phyloP scores from a whole-genome alignment of 2,888 invertebrate species.

The Lasioglossum vierecki region DNA sequence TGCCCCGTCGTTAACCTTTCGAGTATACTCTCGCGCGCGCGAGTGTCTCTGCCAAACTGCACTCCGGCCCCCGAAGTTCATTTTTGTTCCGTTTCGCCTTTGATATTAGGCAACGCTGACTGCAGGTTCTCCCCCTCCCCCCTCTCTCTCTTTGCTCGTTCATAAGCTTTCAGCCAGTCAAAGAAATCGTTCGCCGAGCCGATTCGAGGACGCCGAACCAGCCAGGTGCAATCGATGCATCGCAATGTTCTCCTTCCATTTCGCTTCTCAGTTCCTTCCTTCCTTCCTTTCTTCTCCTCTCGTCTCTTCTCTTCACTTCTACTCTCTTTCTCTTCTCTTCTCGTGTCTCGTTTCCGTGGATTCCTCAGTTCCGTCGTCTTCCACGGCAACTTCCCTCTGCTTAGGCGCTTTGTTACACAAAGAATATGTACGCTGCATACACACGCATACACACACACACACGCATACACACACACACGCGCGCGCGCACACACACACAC shows the following conservation, averaged over 20 bases:
- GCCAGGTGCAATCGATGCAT: slow-evolving; percentile 17
- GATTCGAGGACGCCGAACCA: slow-evolving; percentile 4
- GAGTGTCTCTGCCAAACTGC: slow-evolving; percentile 30
- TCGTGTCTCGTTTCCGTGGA: background rate
- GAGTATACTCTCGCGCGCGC: slow-evolving; percentile 14
- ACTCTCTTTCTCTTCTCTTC: background rate
- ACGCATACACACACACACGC: no score
- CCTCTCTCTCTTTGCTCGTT: slow-evolving; percentile 7
- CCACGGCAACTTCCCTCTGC: background rate
- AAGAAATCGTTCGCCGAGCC: slow-evolving; percentile 37
- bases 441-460: no score
- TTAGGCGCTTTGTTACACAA: slow-evolving; percentile 5
- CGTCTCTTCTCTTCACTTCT: background rate
- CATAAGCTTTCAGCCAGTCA: slow-evolving; percentile 18
- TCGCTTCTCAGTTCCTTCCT: background rate
- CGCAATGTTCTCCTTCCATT: slow-evolving; percentile 12
- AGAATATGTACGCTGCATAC: background rate
- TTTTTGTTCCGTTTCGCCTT: slow-evolving; percentile 42
- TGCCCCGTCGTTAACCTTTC: slow-evolving; percentile 55
- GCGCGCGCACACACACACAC: no score
- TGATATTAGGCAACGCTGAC: slow-evolving; percentile 34
- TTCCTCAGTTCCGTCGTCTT: background rate
- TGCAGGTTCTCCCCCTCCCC: background rate
- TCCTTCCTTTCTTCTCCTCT: background rate
- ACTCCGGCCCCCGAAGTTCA: slow-evolving; percentile 30